These are phyloP conservation scores for Parazoanthus darwini DNA, from an alignment of 92 coral and sea anemone genomes.

Conservation along the genomic window DNA sequence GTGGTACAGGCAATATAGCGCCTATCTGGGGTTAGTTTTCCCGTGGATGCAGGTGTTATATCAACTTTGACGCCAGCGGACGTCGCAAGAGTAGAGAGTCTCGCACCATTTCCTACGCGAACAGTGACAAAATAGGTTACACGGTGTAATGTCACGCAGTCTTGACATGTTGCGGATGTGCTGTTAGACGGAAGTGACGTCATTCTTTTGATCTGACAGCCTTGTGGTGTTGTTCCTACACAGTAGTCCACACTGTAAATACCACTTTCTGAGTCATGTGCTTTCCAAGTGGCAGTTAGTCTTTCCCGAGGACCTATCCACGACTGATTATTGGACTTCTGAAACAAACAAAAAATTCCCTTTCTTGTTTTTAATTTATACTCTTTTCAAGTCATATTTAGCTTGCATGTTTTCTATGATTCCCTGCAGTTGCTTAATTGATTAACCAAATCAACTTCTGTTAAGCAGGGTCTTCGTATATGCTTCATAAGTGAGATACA, in stretches of 20 bases:
- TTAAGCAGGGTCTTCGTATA: no score
- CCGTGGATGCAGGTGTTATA: slow-evolving; percentile 65
- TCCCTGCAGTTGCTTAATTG: no score
- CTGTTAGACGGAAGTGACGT: slow-evolving; percentile 48
- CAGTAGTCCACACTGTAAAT: slow-evolving; percentile 78
- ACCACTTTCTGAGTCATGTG: slow-evolving; percentile 76
- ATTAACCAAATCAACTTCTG: no score
- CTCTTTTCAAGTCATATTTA: no score
- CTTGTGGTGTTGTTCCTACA: slow-evolving; percentile 69
- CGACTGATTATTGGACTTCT: slow-evolving; percentile 53
- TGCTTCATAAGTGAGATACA: no score
- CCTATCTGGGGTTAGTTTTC: slow-evolving; percentile 40
- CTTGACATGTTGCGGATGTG: slow-evolving; percentile 63
- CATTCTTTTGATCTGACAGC: slow-evolving; percentile 78
- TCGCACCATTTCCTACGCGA: slow-evolving; percentile 84
- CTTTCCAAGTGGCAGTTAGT: slow-evolving; percentile 61
- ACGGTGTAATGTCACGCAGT: slow-evolving; percentile 60
- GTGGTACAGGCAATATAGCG: slow-evolving; percentile 59
- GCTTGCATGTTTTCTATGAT: no score
- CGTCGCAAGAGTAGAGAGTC: slow-evolving; percentile 61
- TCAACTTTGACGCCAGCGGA: slow-evolving; percentile 69
- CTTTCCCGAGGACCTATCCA: slow-evolving; percentile 63
- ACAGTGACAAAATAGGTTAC: slow-evolving; percentile 74
- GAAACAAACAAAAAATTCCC: background rate
- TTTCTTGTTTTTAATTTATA: background rate